These are phyloP conservation scores for Bombus haemorrhoidalis DNA, from an alignment of 1,140 invertebrate genomes.

Conservation along the genomic window DNA sequence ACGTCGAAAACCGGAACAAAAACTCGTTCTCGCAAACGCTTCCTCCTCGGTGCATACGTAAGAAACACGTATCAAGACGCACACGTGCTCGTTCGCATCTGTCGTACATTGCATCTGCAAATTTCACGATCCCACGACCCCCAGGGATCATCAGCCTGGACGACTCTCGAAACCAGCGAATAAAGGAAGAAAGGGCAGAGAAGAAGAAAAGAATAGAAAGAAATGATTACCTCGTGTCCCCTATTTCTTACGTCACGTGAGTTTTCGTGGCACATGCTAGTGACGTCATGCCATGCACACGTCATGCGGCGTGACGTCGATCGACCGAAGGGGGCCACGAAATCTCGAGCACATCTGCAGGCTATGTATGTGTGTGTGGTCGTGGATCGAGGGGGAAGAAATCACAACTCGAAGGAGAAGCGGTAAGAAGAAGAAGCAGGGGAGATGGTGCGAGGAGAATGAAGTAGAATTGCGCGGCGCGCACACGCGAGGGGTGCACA, in stretches of 20 bases:
- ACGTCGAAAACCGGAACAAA: not conserved
- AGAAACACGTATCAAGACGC: not conserved
- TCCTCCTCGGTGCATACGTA: not conserved
- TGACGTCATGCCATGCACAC: constrained; percentile 72
- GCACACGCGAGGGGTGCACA: constrained; percentile 63
- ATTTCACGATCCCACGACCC: constrained; percentile 60
- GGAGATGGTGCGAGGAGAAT: constrained; percentile 64
- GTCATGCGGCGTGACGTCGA: constrained; percentile 72
- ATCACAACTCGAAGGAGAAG: constrained; percentile 9
- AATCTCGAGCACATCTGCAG: constrained; percentile 63
- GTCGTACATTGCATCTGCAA: constrained; percentile 50
- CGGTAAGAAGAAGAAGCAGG: constrained; percentile 36
- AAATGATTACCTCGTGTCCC: constrained; percentile 50
- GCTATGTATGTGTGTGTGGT: constrained; percentile 7
- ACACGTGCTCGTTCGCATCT: constrained; percentile 58
- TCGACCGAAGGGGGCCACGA: constrained; percentile 34
- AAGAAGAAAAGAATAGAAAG: constrained; percentile 9
- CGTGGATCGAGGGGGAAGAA: constrained; percentile 52
- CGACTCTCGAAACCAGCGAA: not conserved
- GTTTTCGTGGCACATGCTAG: constrained; percentile 61
- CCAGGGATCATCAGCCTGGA: not conserved
- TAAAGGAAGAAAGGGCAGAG: not conserved
- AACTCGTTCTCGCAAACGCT: constrained; percentile 11
- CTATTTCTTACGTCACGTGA: constrained; percentile 62
- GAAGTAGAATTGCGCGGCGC: constrained; percentile 65